Evolutionary conservation across 2,113 vertebrate species (phyloP).

Genomic region (Panthera leo): DNA sequence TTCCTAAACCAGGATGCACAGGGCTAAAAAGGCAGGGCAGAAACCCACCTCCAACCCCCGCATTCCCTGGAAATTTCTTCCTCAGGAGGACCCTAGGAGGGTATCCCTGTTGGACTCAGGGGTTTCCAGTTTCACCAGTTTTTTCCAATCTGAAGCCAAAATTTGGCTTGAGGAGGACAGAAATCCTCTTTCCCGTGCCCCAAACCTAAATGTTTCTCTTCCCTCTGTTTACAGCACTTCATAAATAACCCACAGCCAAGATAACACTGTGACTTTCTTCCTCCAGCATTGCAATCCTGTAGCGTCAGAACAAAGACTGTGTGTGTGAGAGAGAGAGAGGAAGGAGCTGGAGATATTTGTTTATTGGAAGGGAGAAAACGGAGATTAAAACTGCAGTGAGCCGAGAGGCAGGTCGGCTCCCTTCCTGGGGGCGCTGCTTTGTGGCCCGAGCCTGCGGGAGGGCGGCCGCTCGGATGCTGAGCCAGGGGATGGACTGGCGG

Average conservation of each 20-base stretch:
- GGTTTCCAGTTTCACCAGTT: neutral
- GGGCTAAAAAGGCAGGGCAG: neutral
- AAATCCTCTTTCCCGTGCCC: neutral
- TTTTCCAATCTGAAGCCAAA: constrained; percentile 49
- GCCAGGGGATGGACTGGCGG: constrained; percentile 83
- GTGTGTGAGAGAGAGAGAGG: neutral
- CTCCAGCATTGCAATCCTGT: constrained; percentile 45
- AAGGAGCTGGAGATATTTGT: constrained; percentile 52
- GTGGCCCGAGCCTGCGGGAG: constrained; percentile 2
- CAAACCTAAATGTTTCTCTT: constrained; percentile 52
- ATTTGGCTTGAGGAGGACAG: constrained; percentile 43
- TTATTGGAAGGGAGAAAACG: constrained; percentile 53
- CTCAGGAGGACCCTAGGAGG: neutral
- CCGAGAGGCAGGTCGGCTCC: constrained; percentile 29
- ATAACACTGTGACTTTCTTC: constrained; percentile 59
- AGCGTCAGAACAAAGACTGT: constrained; percentile 74
- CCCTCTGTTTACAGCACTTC: constrained; percentile 51
- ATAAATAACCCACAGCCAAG: constrained; percentile 68
- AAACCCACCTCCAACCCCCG: neutral
- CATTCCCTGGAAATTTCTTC: neutral
- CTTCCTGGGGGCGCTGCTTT: neutral
- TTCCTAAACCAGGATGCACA: neutral
- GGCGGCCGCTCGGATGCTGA: constrained; percentile 70
- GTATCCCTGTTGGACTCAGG: neutral
- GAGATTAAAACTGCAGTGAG: constrained; percentile 57